These are phyloP conservation scores for Drosophila gaucha DNA, from an alignment of 2,888 invertebrate species.

Conservation along the genomic window DNA sequence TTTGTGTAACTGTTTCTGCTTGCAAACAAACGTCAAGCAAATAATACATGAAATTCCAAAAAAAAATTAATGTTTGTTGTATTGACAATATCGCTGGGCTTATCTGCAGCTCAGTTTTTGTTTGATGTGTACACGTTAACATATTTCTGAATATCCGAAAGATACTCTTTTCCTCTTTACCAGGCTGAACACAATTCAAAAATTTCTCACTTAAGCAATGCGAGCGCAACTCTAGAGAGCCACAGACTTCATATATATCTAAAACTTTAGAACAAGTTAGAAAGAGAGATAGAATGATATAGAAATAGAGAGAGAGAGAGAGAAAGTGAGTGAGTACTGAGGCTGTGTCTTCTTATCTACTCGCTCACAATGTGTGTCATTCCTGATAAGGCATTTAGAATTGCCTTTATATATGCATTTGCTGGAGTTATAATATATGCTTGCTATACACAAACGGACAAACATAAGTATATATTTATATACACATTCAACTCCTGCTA, in stretches of 20 bases:
- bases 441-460: neutral
- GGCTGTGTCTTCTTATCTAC: constrained; percentile 49
- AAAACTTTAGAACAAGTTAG: constrained; percentile 2
- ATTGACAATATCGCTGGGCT: constrained; percentile 67
- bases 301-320: neutral
- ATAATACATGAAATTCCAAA: constrained; percentile 52
- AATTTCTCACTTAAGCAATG: constrained; percentile 7
- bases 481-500: constrained; percentile 2
- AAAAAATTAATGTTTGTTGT: constrained; percentile 58
- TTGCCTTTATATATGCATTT: constrained; percentile 1
- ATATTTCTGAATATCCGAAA: constrained; percentile 27
- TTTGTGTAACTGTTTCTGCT: constrained; percentile 36
- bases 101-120: constrained; percentile 47
- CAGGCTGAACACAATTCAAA: neutral
- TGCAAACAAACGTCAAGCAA: constrained; percentile 63
- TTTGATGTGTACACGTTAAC: constrained; percentile 57
- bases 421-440: constrained; percentile 3
- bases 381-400: constrained; percentile 55
- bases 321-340: constrained; percentile 16
- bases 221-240: constrained; percentile 6
- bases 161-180: constrained; percentile 3
- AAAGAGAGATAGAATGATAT: neutral
- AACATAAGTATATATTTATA: neutral
- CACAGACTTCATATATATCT: constrained; percentile 3
- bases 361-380: constrained; percentile 65